Conservation (phyloP, 1,140 invertebrate genomes). For the Hermatobates lingyangjiaoensis region DNA sequence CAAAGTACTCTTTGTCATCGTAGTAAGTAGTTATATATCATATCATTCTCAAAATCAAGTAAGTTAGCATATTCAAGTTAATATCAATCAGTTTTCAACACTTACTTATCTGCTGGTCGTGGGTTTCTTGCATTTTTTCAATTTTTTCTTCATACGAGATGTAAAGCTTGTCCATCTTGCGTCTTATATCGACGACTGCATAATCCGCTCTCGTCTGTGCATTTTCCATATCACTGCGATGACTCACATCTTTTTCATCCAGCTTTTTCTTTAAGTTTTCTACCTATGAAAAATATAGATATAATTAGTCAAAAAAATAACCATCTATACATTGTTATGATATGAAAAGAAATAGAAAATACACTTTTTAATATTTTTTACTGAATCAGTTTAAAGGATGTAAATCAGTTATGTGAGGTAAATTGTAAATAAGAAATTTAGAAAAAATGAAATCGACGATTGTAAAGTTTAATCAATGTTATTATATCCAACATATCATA, state of each 20-base stretch:
- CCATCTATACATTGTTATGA: too few relatives aligned
- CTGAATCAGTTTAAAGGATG: too few relatives aligned
- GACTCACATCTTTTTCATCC: slow-evolving; percentile 31
- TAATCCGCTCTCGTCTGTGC: slow-evolving; percentile 31
- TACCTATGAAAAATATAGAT: slow-evolving; percentile 31
- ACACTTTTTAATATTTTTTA: too few relatives aligned
- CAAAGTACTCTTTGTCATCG: too few relatives aligned
- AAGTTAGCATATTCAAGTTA: not conserved
- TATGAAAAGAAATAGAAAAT: too few relatives aligned
- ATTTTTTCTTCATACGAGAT: slow-evolving; percentile 32
- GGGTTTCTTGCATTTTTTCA: slow-evolving; percentile 32
- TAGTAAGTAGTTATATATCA: not conserved
- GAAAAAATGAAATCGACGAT: too few relatives aligned
- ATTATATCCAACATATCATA: too few relatives aligned
- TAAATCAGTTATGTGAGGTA: too few relatives aligned
- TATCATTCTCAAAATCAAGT: not conserved
- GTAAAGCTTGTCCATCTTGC: slow-evolving; percentile 34
- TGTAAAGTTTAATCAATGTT: too few relatives aligned
- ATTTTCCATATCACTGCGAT: slow-evolving; percentile 32
- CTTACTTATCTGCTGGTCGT: slow-evolving; percentile 37
- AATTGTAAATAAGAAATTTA: too few relatives aligned
- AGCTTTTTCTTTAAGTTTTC: slow-evolving; percentile 31
- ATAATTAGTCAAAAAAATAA: too few relatives aligned
- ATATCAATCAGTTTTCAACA: slow-evolving; percentile 5
- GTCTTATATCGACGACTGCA: slow-evolving; percentile 31